Conservation (phyloP, 2,797 vertebrate genomes). For the Centropyge bicolor region DNA sequence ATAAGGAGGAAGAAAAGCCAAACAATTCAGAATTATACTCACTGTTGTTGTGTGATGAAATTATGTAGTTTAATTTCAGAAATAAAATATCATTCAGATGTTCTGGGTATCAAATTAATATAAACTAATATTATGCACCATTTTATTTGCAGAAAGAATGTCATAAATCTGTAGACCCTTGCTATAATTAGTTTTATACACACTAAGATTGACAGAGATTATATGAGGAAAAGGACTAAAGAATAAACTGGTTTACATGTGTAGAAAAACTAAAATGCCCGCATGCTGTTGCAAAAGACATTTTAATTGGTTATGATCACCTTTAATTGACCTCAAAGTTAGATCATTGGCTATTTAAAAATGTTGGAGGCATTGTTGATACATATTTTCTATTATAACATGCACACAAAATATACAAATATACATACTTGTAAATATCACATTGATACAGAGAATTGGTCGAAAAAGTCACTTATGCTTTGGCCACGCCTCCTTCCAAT, state of each 20-base stretch:
- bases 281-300: neutral
- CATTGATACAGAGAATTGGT: too few species aligned
- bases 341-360: neutral
- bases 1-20: neutral
- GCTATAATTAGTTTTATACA: too few species aligned
- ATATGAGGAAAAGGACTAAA: neutral
- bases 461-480: neutral
- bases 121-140: neutral
- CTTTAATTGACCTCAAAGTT: neutral
- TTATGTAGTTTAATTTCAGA: neutral
- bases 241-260: neutral
- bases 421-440: neutral
- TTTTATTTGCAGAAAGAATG: neutral
- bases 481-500: conserved; percentile 47
- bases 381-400: neutral
- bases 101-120: neutral
- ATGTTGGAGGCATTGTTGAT: too few species aligned
- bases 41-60: neutral
- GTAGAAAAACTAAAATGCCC: neutral
- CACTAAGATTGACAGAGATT: too few species aligned
- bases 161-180: rapidly evolving
- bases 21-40: neutral
- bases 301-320: neutral
- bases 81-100: neutral
- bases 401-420: neutral